Evolutionary conservation across 2,888 invertebrate species (phyloP), one percentile per base, ranked within the genome.

Genomic region (Plebejus anna): DNA sequence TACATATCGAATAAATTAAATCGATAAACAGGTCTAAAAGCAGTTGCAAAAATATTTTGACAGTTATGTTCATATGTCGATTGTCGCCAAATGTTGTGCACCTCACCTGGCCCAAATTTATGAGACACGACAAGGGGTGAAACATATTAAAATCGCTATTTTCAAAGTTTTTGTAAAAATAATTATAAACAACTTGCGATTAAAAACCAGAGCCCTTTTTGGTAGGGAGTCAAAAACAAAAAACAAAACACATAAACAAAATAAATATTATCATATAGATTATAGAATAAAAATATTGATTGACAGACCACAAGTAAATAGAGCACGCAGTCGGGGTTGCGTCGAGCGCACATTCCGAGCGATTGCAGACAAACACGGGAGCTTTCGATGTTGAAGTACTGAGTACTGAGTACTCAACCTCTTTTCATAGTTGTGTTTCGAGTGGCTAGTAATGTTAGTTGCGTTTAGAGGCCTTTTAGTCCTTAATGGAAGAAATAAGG

Each of bases 291-390:
- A 55, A 55, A 55, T 16, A 55, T 55, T 55, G 55, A 51, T 51
- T 51, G 51, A 13, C 13, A 51, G 13, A 51, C 51, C 13, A 2
- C 66, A 66, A 66, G 32, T 66, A 66, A 66, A 66, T 66, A 32
- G 66, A 13, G 13, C 32, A 66, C 11, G 22, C 22, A 28, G 61
- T 66, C 55, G 55, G 55, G 16, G 16, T 66, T 36, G 66, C 5
- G 5, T 0, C 5, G 66, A 36, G 32, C 32, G 66, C 66, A 36
- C 32, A 36, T 32, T 36, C 32, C 66, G 66, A 66, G 32, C 66
- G 66, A 66, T 66, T 32, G 66, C 66, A 66, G 32, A 66, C 61
- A 66, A 66, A 36, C 32, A 66, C 32, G 66, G 66, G 66, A 66
- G 66, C 66, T 66, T 66, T 66, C 66, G 66, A 66, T 66, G 66